A percentile compares a stretch with the other conserved stretches of the same genome.
Conservation (phyloP, 2,113 vertebrate species). For the Coryphaenoides rupestris region DNA sequence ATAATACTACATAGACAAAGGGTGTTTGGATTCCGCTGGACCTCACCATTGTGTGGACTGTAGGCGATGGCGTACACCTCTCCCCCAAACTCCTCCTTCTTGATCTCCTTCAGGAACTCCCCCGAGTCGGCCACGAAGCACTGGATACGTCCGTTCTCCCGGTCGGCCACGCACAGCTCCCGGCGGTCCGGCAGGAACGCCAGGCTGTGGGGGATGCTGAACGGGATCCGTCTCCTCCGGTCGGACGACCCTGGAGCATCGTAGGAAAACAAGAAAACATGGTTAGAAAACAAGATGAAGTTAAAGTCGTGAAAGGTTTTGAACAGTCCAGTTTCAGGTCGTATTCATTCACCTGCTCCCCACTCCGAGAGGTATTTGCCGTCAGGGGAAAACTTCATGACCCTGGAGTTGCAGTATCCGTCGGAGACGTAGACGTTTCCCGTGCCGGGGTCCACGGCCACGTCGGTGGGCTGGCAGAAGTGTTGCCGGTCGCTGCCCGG, state of each 20-base stretch:
- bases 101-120: constrained; percentile 88
- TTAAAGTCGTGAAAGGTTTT: no score
- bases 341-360: constrained; percentile 89
- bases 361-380: constrained; percentile 86
- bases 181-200: constrained; percentile 76
- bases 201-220: constrained; percentile 89
- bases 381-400: constrained; percentile 83
- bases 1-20: no score
- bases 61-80: constrained; percentile 88
- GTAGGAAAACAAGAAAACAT: neutral
- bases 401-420: constrained; percentile 93
- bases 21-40: no score
- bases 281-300: neutral
- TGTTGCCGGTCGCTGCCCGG: constrained; percentile 87
- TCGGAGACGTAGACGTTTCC: constrained; percentile 87
- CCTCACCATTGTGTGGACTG: constrained; percentile 72
- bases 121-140: constrained; percentile 88
- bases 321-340: no score
- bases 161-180: constrained; percentile 88
- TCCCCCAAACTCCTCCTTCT: constrained; percentile 85
- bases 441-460: constrained; percentile 80
- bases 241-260: constrained; percentile 76
- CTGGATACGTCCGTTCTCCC: constrained; percentile 92
- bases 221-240: constrained; percentile 72
- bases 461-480: constrained; percentile 95